Evolutionary conservation across 2,888 invertebrate genomes (phyloP), one percentile per base, ranked within the genome.

Genomic region (Dascillus cervinus): DNA sequence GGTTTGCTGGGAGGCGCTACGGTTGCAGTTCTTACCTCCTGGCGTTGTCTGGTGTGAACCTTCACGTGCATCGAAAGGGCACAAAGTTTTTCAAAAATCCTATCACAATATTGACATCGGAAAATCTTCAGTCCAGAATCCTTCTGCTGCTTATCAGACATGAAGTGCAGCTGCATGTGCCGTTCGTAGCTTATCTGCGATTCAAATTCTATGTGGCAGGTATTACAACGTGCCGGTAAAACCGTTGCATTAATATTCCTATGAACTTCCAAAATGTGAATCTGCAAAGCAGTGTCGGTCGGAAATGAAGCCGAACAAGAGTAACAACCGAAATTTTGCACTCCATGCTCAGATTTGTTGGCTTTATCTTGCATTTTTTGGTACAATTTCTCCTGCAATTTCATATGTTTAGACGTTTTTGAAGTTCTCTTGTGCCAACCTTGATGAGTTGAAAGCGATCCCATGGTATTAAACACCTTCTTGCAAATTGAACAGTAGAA

Each of bases 91-190:
- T 69, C 71, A 27, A 80, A 72, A 0, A 70, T 66, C 40, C 78
- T 75, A 2, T 75, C 74, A 44, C 81, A 81, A 29, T 77, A 69
- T 43, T 73, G 73, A 46, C 81, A 81, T 55, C 71, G 71, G 47
- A 73, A 73, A 3, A 45, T 51, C 1, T 37, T 68, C 8, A 17
- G 17, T 17, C 17, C 17, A 6, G 17, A 8, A 17, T 4, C 4
- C 4, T 17, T 17, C 44, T 53, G 52, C 13, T 55, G 54, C 3
- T 49, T 44, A 14, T 58, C 56, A 4, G 58, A 46, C 13, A 72
- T 69, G 34, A 66, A 68, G 50, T 72, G 73, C 38, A 75, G 62
- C 3, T 56, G 49, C 37, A 57, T 56, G 42, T 79, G 80, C 1
- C 71, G 68, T 28, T 74, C 73, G 41, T 73, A 75, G 5, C 73